Conservation (phyloP, 2,888 invertebrate species). For the Scaptomyza polygonia region DNA sequence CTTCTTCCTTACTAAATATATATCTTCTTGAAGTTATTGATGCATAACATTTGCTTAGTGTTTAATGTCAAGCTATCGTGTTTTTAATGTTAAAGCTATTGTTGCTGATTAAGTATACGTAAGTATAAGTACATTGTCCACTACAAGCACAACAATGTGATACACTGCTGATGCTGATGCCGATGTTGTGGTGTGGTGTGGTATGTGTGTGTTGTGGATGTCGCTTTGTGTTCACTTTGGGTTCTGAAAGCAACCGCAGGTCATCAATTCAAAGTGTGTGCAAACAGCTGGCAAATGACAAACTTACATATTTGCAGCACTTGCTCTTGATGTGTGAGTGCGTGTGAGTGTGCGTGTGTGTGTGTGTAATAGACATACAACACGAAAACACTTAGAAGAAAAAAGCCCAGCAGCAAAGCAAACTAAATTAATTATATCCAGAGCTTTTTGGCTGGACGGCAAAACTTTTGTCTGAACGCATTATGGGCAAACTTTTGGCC, state of each 20-base stretch:
- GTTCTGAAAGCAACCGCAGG: conserved; percentile 14
- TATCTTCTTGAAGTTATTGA: no score
- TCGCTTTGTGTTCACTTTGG: not conserved
- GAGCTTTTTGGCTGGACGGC: conserved; percentile 32
- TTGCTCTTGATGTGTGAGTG: conserved; percentile 6
- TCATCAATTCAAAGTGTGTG: conserved; percentile 34
- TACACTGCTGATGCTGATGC: not conserved
- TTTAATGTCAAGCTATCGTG: no score
- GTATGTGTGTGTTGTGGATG: not conserved
- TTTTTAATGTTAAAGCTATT: not conserved
- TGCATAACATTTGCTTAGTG: no score
- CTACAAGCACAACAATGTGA: not conserved
- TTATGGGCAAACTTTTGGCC: conserved; percentile 57
- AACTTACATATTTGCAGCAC: conserved; percentile 28
- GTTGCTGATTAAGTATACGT: not conserved
- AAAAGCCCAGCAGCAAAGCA: conserved; percentile 19
- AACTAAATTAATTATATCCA: conserved; percentile 64
- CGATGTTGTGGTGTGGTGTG: not conserved
- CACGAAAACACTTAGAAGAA: not conserved
- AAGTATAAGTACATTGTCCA: not conserved
- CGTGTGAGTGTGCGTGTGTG: not conserved
- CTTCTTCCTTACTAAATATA: no score
- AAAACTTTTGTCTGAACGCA: conserved; percentile 58
- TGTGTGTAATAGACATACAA: conserved; percentile 7
- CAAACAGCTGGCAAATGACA: conserved; percentile 27